Evolutionary conservation across 2,113 vertebrate species (phyloP).

Genomic region (Nycticorax nycticorax): DNA sequence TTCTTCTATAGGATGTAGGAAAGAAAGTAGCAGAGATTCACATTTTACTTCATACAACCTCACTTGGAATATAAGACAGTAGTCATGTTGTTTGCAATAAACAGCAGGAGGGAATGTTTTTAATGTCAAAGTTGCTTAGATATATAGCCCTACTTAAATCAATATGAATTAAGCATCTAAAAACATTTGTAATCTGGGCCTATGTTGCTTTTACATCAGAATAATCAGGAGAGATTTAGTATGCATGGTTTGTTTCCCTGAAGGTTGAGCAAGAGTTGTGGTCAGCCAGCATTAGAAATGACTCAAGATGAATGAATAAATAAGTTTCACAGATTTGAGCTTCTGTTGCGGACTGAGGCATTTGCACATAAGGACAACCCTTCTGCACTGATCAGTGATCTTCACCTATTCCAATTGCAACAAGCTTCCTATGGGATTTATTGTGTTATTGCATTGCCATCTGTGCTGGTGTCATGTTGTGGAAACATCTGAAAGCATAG

Average conservation of each 20-base stretch:
- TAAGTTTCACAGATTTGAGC: constrained; percentile 7
- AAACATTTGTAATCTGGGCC: not conserved
- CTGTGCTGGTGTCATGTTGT: constrained; percentile 16
- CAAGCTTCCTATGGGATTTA: not conserved
- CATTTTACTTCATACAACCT: not conserved
- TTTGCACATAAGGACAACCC: constrained; percentile 1
- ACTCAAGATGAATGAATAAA: not conserved
- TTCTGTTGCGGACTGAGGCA: not conserved
- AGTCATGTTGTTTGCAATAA: not conserved
- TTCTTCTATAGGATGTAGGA: not conserved
- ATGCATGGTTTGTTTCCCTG: constrained; percentile 5
- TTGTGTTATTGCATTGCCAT: not conserved
- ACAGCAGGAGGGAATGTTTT: not conserved
- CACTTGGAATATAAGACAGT: not conserved
- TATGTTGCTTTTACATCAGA: constrained; percentile 12
- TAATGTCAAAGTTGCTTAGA: constrained; percentile 39
- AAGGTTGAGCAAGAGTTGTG: constrained; percentile 17
- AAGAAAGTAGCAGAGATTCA: not conserved
- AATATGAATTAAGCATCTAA: constrained; percentile 43
- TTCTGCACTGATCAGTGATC: not conserved
- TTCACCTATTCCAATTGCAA: not conserved
- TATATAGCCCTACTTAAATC: constrained; percentile 53
- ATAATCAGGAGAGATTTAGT: constrained; percentile 28
- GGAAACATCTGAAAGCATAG: not conserved
- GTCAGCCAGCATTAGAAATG: not conserved